Conservation (phyloP, 2,888 invertebrate genomes). For the Zele albiditarsus region DNA sequence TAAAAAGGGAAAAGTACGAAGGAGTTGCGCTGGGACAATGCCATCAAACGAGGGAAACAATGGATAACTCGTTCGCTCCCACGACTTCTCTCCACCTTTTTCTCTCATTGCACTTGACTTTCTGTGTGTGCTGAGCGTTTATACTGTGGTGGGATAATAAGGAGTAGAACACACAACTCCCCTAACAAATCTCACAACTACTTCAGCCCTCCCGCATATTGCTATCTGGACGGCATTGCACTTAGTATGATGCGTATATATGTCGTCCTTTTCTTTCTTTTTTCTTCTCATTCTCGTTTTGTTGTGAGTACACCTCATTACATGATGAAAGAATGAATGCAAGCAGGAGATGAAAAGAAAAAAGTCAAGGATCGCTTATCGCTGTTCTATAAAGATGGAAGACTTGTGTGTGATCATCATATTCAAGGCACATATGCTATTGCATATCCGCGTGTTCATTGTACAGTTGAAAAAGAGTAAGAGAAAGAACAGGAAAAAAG, state of each 20-base stretch:
- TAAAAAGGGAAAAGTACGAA: conserved; percentile 11
- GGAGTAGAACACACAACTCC: background rate
- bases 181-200: background rate
- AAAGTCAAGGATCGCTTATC: background rate
- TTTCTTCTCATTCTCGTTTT: background rate
- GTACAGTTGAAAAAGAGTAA: too few species aligned
- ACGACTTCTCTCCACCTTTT: conserved; percentile 44
- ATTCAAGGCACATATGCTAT: too few species aligned
- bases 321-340: background rate
- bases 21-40: conserved; percentile 30
- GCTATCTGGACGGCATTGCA: background rate
- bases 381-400: background rate
- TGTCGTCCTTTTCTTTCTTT: background rate
- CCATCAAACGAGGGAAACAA: conserved; percentile 35
- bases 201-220: background rate
- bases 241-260: background rate
- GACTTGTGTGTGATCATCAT: too few species aligned
- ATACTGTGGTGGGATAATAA: background rate
- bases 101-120: conserved; percentile 8
- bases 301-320: background rate
- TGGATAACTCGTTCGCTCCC: conserved; percentile 42
- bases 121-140: background rate
- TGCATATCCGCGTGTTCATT: too few species aligned
- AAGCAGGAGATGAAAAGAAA: background rate
- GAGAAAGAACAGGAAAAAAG: too few species aligned